Evolutionary conservation across 2,113 vertebrate genomes (phyloP).

Genomic region (Ceyx melanurus): DNA sequence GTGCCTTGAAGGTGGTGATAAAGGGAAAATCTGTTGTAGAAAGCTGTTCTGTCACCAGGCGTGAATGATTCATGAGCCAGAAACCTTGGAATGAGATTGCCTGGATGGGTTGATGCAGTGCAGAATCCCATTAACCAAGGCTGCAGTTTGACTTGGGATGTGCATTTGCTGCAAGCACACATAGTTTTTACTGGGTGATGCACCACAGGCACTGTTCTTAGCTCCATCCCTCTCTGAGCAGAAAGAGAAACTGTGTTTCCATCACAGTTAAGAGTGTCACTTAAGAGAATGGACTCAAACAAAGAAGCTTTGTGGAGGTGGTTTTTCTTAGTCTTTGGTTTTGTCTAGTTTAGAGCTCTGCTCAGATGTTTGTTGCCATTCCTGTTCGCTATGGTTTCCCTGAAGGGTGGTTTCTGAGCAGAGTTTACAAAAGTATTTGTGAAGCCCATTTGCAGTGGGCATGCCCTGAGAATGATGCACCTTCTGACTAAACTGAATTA

Average conservation of each 20-base stretch:
- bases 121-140: not conserved
- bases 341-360: not conserved
- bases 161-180: not conserved
- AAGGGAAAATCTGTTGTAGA: not conserved
- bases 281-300: not conserved
- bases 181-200: not conserved
- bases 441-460: not conserved
- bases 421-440: not conserved
- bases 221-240: not conserved
- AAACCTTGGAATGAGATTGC: not conserved
- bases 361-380: not conserved
- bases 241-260: not conserved
- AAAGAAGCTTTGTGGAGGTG: not conserved
- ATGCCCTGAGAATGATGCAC: not conserved
- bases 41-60: not conserved
- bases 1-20: not conserved
- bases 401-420: not conserved
- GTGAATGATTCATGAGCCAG: not conserved
- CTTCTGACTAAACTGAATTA: not conserved
- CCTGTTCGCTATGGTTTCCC: not conserved
- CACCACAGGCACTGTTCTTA: not conserved
- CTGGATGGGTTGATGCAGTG: not conserved
- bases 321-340: not conserved
- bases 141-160: not conserved
- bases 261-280: not conserved